Evolutionary conservation across 2,797 vertebrate species (phyloP).

Genomic region (Hemibagrus guttatus): DNA sequence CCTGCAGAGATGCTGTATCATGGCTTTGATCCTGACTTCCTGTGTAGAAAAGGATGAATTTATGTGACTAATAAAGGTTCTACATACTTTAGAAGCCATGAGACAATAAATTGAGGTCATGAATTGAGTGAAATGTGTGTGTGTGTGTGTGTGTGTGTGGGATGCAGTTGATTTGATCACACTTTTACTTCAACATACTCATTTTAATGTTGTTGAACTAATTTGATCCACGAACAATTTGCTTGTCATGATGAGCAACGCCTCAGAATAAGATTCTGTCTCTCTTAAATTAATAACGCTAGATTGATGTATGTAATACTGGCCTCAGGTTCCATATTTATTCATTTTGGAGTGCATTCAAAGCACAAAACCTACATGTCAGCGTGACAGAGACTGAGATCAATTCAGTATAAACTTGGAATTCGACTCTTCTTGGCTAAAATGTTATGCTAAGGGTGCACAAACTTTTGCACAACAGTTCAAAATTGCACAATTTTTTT

Average conservation of each 20-base stretch:
- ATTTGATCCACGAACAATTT: neutral
- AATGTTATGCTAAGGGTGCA: neutral
- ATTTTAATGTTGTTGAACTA: too few species aligned
- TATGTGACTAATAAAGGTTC: constrained; percentile 1
- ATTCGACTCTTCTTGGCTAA: neutral
- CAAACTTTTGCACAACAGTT: neutral
- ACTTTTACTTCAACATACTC: neutral
- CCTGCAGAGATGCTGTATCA: neutral
- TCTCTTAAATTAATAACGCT: neutral
- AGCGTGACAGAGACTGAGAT: neutral
- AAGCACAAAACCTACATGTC: neutral
- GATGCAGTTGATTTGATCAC: neutral
- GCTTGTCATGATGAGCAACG: neutral
- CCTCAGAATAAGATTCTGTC: neutral
- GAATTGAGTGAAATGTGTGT: neutral
- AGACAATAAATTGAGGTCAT: constrained; percentile 6
- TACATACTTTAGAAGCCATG: neutral
- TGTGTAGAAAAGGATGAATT: neutral
- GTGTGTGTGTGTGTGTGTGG: neutral
- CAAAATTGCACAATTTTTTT: neutral
- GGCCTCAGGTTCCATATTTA: neutral
- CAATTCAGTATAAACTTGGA: too few species aligned
- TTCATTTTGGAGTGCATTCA: too few species aligned
- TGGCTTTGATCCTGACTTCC: neutral
- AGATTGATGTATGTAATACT: neutral